Percentiles rank a stretch among this genome's conserved stretches.
These are phyloP conservation scores for Pteronura brasiliensis DNA, from an alignment of 2,113 vertebrate species.

Conservation along the genomic window DNA sequence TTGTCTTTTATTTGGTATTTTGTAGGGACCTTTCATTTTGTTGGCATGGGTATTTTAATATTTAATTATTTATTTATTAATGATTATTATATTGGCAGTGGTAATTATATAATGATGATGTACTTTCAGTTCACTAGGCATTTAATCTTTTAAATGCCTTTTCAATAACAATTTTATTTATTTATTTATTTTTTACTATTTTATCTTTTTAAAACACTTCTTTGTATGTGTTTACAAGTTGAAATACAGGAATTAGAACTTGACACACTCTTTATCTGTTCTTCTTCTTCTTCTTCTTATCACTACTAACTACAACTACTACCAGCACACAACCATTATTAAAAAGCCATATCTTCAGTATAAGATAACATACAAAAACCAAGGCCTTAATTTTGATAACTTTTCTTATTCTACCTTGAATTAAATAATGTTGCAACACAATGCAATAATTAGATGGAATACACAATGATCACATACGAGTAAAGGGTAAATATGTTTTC, in stretches of 20 bases:
- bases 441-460: background rate
- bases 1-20: background rate
- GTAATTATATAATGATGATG: background rate
- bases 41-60: background rate
- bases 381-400: background rate
- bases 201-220: background rate
- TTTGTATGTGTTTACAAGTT: background rate
- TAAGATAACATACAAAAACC: background rate
- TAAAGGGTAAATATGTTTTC: background rate
- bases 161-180: background rate
- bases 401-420: background rate
- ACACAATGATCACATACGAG: background rate
- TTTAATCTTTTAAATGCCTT: background rate
- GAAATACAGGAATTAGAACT: slow-evolving; percentile 12
- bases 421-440: background rate
- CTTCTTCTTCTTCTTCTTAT: background rate
- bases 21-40: background rate
- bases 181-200: background rate
- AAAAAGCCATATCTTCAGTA: background rate
- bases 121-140: background rate
- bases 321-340: background rate
- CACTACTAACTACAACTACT: background rate
- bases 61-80: background rate
- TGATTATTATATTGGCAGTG: background rate
- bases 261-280: background rate